phyloP scores from a whole-genome alignment of 23 tunicate genomes.

The Styela plicata region DNA sequence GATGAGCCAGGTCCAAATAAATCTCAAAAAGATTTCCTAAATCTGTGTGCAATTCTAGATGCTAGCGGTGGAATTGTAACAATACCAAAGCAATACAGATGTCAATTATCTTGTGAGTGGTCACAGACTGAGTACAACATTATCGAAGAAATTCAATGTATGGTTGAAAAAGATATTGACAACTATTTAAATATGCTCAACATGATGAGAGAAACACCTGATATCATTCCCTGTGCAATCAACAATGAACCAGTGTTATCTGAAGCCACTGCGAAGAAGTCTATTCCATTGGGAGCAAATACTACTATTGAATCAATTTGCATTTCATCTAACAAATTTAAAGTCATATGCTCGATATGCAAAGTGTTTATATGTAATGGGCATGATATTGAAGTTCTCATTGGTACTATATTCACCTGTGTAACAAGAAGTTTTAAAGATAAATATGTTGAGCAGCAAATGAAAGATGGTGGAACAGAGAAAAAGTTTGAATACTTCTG shows the following conservation, averaged over 20 bases:
- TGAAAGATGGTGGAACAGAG: slow-evolving; percentile 2
- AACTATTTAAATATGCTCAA: background rate
- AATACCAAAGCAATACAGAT: background rate
- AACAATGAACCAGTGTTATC: background rate
- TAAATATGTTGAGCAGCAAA: background rate
- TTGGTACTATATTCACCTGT: background rate
- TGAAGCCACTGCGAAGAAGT: background rate
- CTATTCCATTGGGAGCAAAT: background rate
- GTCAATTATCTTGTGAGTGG: slow-evolving; percentile 1
- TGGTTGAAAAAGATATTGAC: background rate
- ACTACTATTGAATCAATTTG: background rate
- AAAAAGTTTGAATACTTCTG: background rate
- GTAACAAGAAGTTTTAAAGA: background rate
- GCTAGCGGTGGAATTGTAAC: slow-evolving; percentile 40
- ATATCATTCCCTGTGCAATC: background rate
- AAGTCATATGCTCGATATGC: background rate
- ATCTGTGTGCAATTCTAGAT: slow-evolving; percentile 41
- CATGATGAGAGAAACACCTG: background rate
- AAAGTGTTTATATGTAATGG: background rate
- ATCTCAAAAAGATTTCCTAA: background rate
- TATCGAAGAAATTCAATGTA: background rate
- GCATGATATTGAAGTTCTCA: background rate
- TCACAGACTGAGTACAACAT: background rate
- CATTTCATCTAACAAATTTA: background rate
- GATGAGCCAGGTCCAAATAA: slow-evolving; percentile 31